A percentile compares a stretch with the other conserved stretches of the same genome.
These are phyloP conservation scores for Xestia ashworthii DNA, from an alignment of 2,888 invertebrate genomes.

Conservation along the genomic window DNA sequence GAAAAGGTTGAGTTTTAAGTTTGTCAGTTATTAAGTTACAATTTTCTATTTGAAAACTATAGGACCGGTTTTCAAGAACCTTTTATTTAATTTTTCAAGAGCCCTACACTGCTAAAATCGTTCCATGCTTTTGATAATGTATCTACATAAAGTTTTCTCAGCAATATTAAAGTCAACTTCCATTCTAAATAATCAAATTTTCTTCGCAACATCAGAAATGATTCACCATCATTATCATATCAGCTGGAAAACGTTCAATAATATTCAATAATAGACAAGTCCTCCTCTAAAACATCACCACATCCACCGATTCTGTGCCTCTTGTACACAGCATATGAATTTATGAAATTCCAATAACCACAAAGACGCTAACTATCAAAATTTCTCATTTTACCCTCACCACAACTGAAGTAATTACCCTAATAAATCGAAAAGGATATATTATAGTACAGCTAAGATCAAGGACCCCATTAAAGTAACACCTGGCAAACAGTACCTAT, in stretches of 20 bases:
- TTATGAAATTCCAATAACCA: background rate
- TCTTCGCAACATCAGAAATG: background rate
- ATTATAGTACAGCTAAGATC: constrained; percentile 45
- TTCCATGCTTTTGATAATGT: background rate
- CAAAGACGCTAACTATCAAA: background rate
- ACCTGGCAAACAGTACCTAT: constrained; percentile 58
- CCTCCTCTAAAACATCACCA: background rate
- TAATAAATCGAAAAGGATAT: constrained; percentile 29
- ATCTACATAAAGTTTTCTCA: background rate
- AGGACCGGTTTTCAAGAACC: background rate
- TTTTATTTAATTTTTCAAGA: background rate
- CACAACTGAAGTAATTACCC: background rate
- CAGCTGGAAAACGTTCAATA: background rate
- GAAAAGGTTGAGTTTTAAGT: background rate
- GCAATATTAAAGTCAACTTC: background rate
- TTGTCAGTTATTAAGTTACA: background rate
- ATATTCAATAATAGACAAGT: background rate
- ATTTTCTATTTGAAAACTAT: background rate
- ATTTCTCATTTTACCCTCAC: background rate
- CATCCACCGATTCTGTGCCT: background rate
- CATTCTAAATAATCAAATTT: background rate
- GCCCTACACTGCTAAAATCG: background rate
- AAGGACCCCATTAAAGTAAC: constrained; percentile 52
- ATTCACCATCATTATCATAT: background rate
- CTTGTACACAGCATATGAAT: background rate